Percentiles rank a stretch among this genome's conserved stretches.
These are phyloP conservation scores for Sterrhoptilus dennistouni DNA, from an alignment of 2,113 vertebrate genomes.

Conservation along the genomic window DNA sequence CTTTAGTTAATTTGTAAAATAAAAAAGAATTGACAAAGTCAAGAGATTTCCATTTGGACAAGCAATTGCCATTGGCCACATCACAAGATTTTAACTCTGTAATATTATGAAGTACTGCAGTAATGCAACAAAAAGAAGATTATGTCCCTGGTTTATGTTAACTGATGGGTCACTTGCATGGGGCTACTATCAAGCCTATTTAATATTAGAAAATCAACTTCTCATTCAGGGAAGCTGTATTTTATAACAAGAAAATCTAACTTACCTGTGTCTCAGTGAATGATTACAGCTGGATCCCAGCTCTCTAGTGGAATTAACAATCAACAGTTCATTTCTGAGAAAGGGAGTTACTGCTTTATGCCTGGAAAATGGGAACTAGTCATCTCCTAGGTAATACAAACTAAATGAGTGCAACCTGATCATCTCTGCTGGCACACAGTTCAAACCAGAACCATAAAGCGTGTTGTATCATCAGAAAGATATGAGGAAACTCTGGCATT, in stretches of 20 bases:
- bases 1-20: not conserved
- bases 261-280: slow-evolving; percentile 53
- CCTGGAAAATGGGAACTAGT: slow-evolving; percentile 31
- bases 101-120: not conserved
- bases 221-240: not conserved
- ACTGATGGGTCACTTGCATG: not conserved
- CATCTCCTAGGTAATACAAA: slow-evolving; percentile 68
- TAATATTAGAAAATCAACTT: not conserved
- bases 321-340: not conserved
- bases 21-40: not conserved
- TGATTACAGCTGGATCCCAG: not conserved
- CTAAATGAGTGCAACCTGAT: slow-evolving; percentile 69
- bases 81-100: not conserved
- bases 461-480: not conserved
- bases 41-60: not conserved
- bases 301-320: slow-evolving; percentile 20
- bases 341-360: slow-evolving; percentile 23
- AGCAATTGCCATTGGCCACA: not conserved
- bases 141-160: not conserved
- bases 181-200: not conserved
- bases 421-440: slow-evolving; percentile 23
- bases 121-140: not conserved
- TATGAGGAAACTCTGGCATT: not conserved
- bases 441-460: not conserved
- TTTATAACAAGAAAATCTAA: slow-evolving; percentile 23